Base-by-base conservation (phyloP, 1,140 invertebrate genomes). In the Diorhabda carinulata region DNA sequence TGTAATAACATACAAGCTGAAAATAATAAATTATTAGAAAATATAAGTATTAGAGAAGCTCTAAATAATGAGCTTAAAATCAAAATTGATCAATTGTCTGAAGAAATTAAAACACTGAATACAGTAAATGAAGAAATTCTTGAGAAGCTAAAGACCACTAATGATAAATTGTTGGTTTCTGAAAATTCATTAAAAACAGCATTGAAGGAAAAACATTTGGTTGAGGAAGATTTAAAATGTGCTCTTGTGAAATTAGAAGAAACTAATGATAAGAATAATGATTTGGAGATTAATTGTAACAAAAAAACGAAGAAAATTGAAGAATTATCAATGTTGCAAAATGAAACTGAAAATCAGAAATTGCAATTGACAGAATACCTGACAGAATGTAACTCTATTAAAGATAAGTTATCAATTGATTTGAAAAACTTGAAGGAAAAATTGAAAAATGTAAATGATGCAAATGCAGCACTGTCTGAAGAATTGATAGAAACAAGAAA, bases 101-200 rank as follows among this genome's bases (percentile, higher is more conserved):
- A 56, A 2, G n/a, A n/a, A 6, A 56, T 56, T 56, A n/a, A 56
- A n/a, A 7, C 52, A 56, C n/a, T 56, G 52, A 56, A n/a, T 7
- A 56, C 6, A 56, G 52, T 7, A n/a, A 56, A 56, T 56, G 52
- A 25, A 25, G 25, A 25, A 25, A 25, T 25, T 25, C 25, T 25
- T 25, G 25, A 70, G 69, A 78, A 81, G 57, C 66, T 70, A 6
- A 75, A 75, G 61, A 73, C 68, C 43, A 72, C 77, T 68, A 75
- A 73, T 68, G 59, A 70, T 8, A 56, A 73, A 4, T 65, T 78
- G 25, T 64, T 64, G 43, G 52, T 41, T 7, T 59, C 69, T 7
- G 57, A 72, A 40, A 58, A 52, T 6, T n/a, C 6, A 52, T n/a
- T 52, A n/a, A 6, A 52, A n/a, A n/a, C 47, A 52, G 47, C n/a